Conservation (phyloP, 2,113 vertebrate genomes). For the Bubo scandiacus region DNA sequence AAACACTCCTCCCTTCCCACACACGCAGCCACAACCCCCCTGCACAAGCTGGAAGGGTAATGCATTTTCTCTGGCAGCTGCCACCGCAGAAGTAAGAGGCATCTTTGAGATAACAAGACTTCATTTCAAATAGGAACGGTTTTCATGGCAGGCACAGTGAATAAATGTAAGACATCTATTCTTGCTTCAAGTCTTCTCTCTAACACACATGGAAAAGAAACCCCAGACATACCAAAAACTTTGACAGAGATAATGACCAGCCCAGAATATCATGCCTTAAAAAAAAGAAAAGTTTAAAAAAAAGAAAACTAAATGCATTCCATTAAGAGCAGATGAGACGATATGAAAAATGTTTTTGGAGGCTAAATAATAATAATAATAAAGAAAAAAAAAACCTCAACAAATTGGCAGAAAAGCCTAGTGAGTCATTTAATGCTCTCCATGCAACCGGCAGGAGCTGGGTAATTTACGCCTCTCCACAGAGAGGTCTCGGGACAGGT, state of each 20-base stretch:
- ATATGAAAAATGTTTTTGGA: conserved; percentile 19
- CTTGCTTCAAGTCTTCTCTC: not conserved
- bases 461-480: not conserved
- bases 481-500: not conserved
- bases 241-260: conserved; percentile 18
- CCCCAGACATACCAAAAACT: not conserved
- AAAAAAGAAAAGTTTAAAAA: not conserved
- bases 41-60: conserved; percentile 13
- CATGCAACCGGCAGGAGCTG: not conserved
- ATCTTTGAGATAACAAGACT: conserved; percentile 35
- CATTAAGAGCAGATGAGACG: conserved; percentile 9
- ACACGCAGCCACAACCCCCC: not conserved
- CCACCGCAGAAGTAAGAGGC: not conserved
- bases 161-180: not conserved
- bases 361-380: conserved; percentile 21
- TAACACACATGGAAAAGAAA: not conserved
- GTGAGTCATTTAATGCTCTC: conserved; percentile 20
- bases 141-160: conserved; percentile 23
- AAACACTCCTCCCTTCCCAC: not conserved
- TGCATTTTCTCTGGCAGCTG: conserved; percentile 29
- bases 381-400: not conserved
- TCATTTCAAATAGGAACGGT: not conserved
- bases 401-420: not conserved
- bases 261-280: not conserved
- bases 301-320: not conserved